Base-by-base conservation (phyloP, 2,113 vertebrate genomes). In the Xerus inauris region DNA sequence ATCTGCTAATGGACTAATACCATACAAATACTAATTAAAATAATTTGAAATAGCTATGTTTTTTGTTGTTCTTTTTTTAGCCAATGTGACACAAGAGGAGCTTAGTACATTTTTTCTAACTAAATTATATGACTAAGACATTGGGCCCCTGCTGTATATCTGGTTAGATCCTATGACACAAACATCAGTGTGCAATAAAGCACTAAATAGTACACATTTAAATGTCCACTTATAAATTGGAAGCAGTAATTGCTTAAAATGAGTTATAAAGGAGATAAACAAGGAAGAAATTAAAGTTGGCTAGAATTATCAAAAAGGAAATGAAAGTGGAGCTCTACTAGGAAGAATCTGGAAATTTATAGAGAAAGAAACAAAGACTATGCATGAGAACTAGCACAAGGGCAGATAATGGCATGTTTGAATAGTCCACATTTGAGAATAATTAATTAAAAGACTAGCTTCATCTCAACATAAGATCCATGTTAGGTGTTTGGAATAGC, bases 71-170 rank as follows among this genome's bases (percentile, higher is more conserved):
- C 9, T 62, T 62, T 26, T 62, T 62, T 88, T 30, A 89, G 79
- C 47, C 73, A 93, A 6, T 72, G 51, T 94, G 51, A 88, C n/a
- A 79, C 45, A 89, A 85, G 17, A 82, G 13, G 9, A 93, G n/a
- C 17, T 89, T 69, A 77, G 64, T 40, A 69, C 13, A 87, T 85
- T 93, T 97, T 85, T 94, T 86, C 40, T 81, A 62, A 76, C 51
- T 81, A 67, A 91, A 91, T 72, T 92, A 49, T 77, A 51, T 65
- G 65, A 12, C 32, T 87, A 89, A 54, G 32, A 51, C 42, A 80
- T 57, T 87, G 42, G 35, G 13, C 6, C 57, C 20, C 12, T 42
- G 24, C 45, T 62, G 7, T 83, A 89, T 83, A 67, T n/a, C 42
- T 91, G 62, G 20, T 24, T 94, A 90, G 69, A 49, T 47, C n/a